Evolutionary conservation across 2,113 vertebrate genomes (phyloP).

Genomic region (Numenius arquata): DNA sequence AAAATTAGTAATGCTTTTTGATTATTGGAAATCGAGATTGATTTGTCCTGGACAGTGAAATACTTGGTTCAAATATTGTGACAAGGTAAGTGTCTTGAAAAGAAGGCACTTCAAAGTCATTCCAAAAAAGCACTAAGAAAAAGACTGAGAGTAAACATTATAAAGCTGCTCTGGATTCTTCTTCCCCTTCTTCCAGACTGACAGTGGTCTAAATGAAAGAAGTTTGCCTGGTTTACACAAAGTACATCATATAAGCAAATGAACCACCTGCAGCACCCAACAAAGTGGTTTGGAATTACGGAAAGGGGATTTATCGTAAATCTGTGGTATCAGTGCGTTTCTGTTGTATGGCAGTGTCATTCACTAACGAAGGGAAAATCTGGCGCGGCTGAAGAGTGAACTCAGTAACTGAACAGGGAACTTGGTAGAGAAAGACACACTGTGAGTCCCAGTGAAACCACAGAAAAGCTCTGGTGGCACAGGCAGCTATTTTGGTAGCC

Average conservation of each 20-base stretch:
- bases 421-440: not conserved
- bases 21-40: not conserved
- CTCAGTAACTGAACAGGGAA: no score
- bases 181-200: not conserved
- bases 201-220: not conserved
- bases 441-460: no score
- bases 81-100: not conserved
- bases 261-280: not conserved
- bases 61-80: not conserved
- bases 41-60: not conserved
- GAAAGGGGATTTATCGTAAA: not conserved
- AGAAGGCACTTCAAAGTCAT: not conserved
- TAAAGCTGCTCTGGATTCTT: not conserved
- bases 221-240: not conserved
- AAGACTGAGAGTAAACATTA: not conserved
- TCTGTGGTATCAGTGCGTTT: not conserved
- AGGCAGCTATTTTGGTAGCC: not conserved
- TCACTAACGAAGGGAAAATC: not conserved
- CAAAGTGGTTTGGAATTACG: not conserved
- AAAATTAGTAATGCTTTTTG: not conserved
- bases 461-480: not conserved
- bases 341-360: fast-evolving
- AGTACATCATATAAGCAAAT: no score
- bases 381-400: not conserved
- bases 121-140: not conserved